Evolutionary conservation across 2,888 invertebrate species (phyloP).

Genomic region (Apamea anceps): DNA sequence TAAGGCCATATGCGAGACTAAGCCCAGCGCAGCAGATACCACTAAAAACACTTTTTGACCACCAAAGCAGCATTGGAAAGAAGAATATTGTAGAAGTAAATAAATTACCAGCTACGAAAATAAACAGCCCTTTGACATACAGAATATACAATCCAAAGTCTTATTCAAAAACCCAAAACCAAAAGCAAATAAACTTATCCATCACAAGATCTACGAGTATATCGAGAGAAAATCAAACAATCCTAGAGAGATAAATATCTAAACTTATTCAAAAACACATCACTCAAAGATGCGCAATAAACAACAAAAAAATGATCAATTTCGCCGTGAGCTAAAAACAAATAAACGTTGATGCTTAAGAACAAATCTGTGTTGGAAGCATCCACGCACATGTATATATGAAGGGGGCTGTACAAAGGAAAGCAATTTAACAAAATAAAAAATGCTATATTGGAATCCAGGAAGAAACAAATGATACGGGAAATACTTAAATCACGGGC

Average conservation of each 20-base stretch:
- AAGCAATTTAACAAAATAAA: constrained; percentile 90
- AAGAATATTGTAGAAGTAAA: neutral
- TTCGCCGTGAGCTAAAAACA: constrained; percentile 85
- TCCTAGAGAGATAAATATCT: constrained; percentile 5
- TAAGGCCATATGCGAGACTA: too few relatives aligned
- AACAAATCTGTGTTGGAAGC: constrained; percentile 86
- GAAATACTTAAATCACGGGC: constrained; percentile 88
- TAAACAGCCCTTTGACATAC: neutral
- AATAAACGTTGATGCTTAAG: constrained; percentile 88
- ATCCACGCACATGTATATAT: constrained; percentile 83
- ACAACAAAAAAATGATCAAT: constrained; percentile 79
- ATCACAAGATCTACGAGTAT: constrained; percentile 19
- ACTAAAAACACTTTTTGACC: too few relatives aligned
- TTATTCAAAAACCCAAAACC: constrained; percentile 16
- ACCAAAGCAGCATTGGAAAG: neutral
- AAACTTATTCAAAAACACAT: constrained; percentile 52
- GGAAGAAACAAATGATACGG: constrained; percentile 88
- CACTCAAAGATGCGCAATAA: constrained; percentile 51
- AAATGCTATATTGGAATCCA: constrained; percentile 84
- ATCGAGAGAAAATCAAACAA: constrained; percentile 34
- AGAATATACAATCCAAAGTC: neutral
- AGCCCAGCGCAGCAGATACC: too few relatives aligned
- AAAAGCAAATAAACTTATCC: constrained; percentile 36
- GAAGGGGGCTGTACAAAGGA: constrained; percentile 86
- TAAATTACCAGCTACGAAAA: too few relatives aligned